Evolutionary conservation across 2,113 vertebrate species (phyloP), one percentile per base, ranked within the genome.

Genomic region (Pica pica): DNA sequence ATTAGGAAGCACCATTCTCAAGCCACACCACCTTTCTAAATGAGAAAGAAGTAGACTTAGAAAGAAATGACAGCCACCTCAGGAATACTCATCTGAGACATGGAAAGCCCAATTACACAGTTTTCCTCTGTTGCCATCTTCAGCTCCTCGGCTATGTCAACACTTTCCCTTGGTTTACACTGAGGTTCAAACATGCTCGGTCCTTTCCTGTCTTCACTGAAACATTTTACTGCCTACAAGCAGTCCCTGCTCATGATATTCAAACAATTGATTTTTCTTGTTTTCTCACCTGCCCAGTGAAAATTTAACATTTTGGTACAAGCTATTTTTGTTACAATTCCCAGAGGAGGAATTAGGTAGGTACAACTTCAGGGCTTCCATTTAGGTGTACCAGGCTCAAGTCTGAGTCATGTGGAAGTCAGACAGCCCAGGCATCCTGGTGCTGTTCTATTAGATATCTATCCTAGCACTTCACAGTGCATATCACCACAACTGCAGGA

Each of bases 391-490:
- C 27, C 10, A 39, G 33, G 50, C 26, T 94, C 49, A 47, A 26
- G 7, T 23, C 26, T 42, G 33, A 41, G 56, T 37, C 22, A 9
- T 6, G 2, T 10, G 7, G 20, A 33, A 76, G 19, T 57, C 57
- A 53, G 37, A n/a, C 13, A 44, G 18, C n/a, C 5, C 7, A 41
- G 13, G 10, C 9, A 41, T 8, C 15, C 49, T 68, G 30, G 21
- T 26, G 28, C 15, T 1, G 0, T 42, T 68, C 57, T 75, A 1
- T 44, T 41, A 22, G 19, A n/a, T n/a, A 73, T 4, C n/a, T 11
- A 10, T 23, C 37, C 55, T 33, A 33, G 14, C 37, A 65, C 17
- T 80, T 77, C 63, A 41, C 37, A 42, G 8, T 1, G 4, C 53
- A 44, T 17, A 37, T 7, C 57, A 50, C 24, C 39, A 30, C 26